These are phyloP conservation scores for Xestoiulus laeticollis DNA, from an alignment of 2,888 invertebrate species.

Conservation along the genomic window DNA sequence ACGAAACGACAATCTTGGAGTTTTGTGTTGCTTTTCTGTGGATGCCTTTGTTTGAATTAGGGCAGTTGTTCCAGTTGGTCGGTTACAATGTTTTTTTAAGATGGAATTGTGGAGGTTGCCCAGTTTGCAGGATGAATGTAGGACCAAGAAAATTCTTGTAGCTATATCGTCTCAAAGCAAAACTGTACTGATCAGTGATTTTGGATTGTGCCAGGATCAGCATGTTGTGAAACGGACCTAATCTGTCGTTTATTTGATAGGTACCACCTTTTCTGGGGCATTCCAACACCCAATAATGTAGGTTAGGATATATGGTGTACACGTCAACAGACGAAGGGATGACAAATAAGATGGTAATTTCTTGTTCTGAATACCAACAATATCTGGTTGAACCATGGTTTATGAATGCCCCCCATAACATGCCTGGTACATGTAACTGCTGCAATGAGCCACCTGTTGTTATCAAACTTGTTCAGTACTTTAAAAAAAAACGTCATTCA, in stretches of 20 bases:
- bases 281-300: background rate
- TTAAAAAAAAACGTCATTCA: background rate
- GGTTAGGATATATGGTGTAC: background rate
- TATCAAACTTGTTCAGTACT: background rate
- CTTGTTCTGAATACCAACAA: background rate
- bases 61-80: background rate
- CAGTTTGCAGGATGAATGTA: background rate
- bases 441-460: background rate
- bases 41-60: background rate
- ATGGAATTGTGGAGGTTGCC: background rate
- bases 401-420: background rate
- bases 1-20: background rate
- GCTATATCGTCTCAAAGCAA: background rate
- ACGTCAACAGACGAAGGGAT: background rate
- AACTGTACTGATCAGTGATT: background rate
- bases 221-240: background rate
- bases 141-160: background rate
- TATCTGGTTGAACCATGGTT: background rate
- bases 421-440: background rate
- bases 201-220: background rate
- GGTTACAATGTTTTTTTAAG: background rate
- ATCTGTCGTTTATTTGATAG: background rate
- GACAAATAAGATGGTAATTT: background rate
- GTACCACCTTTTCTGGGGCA: background rate
- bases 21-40: background rate